Evolutionary conservation across 2,888 invertebrate genomes (phyloP), one percentile per base, ranked within the genome.

Genomic region (Syrista parreyssii): DNA sequence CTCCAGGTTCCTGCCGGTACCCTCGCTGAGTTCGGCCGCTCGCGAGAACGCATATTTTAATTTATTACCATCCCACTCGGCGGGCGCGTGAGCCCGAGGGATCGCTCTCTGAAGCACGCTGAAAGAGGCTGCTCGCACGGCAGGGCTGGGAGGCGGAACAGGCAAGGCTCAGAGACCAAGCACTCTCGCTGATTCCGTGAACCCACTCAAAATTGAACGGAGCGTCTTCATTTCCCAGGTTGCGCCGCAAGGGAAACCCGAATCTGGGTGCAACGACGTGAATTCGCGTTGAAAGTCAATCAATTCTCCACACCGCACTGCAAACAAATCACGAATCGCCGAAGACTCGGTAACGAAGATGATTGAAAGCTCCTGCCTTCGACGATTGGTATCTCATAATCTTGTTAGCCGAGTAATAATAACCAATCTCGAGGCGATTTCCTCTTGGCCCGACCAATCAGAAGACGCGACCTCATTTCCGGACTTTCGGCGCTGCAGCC

Each of bases 371-470:
- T 80, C 75, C 79, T 78, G 78, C 76, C 81, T 15, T 15, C 40
- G 40, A 40, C 84, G 85, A 88, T 86, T 86, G 86, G 87, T 85
- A 86, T 86, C 84, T 84, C 85, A 84, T 89, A 89, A 89, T 85
- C 83, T 85, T 85, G 86, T 89, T 89, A 89, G 88, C 88, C 85
- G 85, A 84, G 88, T 91, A 90, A 91, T 91, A 91, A 91, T 91
- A 91, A 91, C 91, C 91, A 91, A 90, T 91, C 89, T 91, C 91
- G 86, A 87, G 87, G 86, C 86, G 89, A 91, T 91, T 91, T 90
- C 89, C 91, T 89, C 88, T 84, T 80, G 84, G 85, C 85, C 87
- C 86, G 86, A 86, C 88, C 89, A 91, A 91, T 91, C 90, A 90
- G 88, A 89, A 89, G 88, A 86, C 88, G 87, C 89, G 88, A 85